A percentile compares a stretch with the other conserved stretches of the same genome.
phyloP scores from a whole-genome alignment of 2,888 invertebrate species.

The Cabera pusaria region DNA sequence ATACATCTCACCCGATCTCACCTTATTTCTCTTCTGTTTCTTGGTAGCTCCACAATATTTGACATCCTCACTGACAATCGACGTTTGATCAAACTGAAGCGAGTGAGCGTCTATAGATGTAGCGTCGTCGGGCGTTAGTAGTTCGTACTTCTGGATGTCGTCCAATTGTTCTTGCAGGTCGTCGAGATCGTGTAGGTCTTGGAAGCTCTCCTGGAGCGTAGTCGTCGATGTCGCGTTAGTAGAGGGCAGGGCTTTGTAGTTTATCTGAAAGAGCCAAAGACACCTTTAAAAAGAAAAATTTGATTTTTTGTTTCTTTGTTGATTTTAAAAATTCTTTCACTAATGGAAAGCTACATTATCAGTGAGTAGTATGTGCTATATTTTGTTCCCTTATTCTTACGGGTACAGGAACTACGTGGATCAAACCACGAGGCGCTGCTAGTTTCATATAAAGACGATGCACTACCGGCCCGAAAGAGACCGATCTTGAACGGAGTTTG shows the following conservation, averaged over 20 bases:
- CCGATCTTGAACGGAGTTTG: too few species aligned
- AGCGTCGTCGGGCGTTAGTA: slow-evolving; percentile 44
- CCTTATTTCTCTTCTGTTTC: slow-evolving; percentile 56
- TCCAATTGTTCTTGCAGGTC: slow-evolving; percentile 33
- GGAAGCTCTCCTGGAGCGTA: slow-evolving; percentile 39
- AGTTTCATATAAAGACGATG: too few species aligned
- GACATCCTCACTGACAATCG: slow-evolving; percentile 59
- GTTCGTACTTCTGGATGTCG: slow-evolving; percentile 31
- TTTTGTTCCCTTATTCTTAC: too few species aligned
- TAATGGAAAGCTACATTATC: too few species aligned
- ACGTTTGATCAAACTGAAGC: slow-evolving; percentile 57
- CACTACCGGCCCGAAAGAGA: too few species aligned
- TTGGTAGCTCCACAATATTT: slow-evolving; percentile 63
- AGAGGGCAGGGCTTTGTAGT: slow-evolving; percentile 53
- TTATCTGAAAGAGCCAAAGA: slow-evolving; percentile 50
- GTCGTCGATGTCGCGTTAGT: slow-evolving; percentile 53
- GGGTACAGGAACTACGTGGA: too few species aligned
- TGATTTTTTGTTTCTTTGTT: too few species aligned
- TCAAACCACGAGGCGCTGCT: too few species aligned
- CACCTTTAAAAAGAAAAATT: too few species aligned
- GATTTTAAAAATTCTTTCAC: too few species aligned
- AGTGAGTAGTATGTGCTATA: too few species aligned
- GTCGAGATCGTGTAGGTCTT: slow-evolving; percentile 39
- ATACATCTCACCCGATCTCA: too few species aligned
- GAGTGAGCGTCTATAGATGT: slow-evolving; percentile 66